Base-by-base conservation (phyloP, 2,113 vertebrate species). In the mouse (Mus musculus) region DNA sequence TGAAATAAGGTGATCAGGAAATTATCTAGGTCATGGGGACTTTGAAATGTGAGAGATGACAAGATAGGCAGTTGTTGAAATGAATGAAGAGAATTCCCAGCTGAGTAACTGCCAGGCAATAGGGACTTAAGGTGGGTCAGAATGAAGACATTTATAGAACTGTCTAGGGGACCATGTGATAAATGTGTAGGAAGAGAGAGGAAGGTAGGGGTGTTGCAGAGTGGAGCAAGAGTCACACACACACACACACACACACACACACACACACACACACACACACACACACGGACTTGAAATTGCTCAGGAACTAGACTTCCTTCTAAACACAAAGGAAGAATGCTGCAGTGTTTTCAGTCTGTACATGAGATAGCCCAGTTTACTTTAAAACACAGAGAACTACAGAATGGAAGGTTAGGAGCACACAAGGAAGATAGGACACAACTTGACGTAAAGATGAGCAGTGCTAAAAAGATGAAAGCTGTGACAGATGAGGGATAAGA, bases 231-330 rank as follows among this genome's bases (percentile, higher is more conserved):
- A 28, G 7, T 76, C 22, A 7, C 61, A 42, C 1, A 28, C 1
- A 56, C 1, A 28, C 1, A 56, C 1, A 28, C 1, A 56, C 1
- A 28, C 1, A 56, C 1, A 28, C 1, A 56, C 54, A 54, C 20
- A 9, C 61, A 42, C 20, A 7, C 61, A 42, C 20, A 7, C 61
- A 42, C 20, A 9, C 61, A 39, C 61, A 42, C 22, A 7, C 61
- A n/a, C 1, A 28, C 0, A 59, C 17, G 5, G 4, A 4, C 54
- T 78, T 30, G 36, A 93, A n/a, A 13, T 39, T 78, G 7, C 36
- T 46, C 49, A 89, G 39, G 2, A 9, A 49, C 65, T 73, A 28
- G 42, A 8, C 13, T 59, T 61, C 33, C 17, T 90, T 80, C 56
- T 3, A 71, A 90, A 42, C 16, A 81, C 42, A 72, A 16, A 36